These are phyloP conservation scores for Stenotaenia linearis DNA, from an alignment of 2,888 invertebrate genomes.

Conservation along the genomic window DNA sequence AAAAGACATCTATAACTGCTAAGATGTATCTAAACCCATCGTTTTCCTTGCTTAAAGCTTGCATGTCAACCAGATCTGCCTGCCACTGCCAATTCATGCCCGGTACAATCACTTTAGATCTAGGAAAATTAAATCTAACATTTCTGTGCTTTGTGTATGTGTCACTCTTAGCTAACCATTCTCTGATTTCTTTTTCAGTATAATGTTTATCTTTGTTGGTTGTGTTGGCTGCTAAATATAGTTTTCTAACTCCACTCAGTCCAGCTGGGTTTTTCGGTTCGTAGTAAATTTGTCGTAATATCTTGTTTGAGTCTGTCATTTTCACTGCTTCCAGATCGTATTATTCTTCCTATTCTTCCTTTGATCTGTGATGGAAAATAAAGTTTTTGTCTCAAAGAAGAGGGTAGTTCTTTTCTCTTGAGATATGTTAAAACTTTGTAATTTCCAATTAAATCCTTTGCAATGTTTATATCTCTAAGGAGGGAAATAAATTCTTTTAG, in stretches of 20 bases:
- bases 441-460: neutral
- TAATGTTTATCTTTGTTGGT: neutral
- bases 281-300: no score
- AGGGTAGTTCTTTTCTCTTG: no score
- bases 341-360: no score
- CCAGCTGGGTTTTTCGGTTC: no score
- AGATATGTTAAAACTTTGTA: no score
- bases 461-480: neutral
- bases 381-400: no score
- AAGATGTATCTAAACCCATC: neutral
- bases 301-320: no score
- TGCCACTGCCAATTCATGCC: neutral
- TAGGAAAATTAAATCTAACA: neutral
- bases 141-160: neutral
- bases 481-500: neutral
- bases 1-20: neutral
- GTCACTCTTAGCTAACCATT: neutral
- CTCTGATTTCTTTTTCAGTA: neutral
- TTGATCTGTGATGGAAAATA: no score
- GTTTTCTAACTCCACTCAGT: neutral
- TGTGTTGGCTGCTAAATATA: neutral
- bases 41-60: neutral
- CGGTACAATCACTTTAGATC: neutral
- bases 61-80: neutral
- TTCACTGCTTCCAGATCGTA: no score